Conservation (phyloP, 1,140 invertebrate genomes). For the Aphelenchoides besseyi region DNA sequence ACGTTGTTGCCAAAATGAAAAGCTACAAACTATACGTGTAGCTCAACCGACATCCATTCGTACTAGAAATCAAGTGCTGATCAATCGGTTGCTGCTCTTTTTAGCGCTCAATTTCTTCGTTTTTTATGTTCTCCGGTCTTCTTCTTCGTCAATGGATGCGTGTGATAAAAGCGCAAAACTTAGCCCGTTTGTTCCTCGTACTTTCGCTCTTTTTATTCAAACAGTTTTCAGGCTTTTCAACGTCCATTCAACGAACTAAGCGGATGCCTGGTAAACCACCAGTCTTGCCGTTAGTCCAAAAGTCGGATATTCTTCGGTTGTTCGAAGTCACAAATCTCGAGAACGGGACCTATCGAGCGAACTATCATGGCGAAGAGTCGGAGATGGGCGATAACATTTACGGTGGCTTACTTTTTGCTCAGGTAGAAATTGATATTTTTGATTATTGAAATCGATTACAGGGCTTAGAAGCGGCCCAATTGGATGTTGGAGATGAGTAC, state of each 20-base stretch:
- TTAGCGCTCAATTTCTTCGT: no score
- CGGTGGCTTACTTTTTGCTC: conserved; percentile 3
- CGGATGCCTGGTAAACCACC: conserved; percentile 1
- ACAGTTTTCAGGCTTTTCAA: background rate
- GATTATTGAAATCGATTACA: background rate
- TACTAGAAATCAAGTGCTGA: no score
- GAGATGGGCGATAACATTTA: background rate
- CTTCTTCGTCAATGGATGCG: background rate
- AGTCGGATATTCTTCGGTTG: background rate
- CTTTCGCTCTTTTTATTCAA: background rate
- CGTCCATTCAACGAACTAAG: background rate
- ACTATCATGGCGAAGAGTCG: background rate
- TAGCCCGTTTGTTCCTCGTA: background rate
- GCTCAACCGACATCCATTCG: no score
- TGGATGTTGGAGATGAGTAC: background rate
- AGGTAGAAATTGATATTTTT: background rate
- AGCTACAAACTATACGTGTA: no score
- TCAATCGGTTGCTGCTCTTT: no score
- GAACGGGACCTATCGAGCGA: background rate
- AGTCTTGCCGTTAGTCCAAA: background rate
- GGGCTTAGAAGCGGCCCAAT: conserved; percentile 5
- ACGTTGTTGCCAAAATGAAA: no score
- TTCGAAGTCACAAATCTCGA: background rate
- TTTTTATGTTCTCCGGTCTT: no score
- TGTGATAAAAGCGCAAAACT: background rate